Evolutionary conservation across 2,888 invertebrate species (phyloP).

Genomic region (Archaeoteleia sp.): DNA sequence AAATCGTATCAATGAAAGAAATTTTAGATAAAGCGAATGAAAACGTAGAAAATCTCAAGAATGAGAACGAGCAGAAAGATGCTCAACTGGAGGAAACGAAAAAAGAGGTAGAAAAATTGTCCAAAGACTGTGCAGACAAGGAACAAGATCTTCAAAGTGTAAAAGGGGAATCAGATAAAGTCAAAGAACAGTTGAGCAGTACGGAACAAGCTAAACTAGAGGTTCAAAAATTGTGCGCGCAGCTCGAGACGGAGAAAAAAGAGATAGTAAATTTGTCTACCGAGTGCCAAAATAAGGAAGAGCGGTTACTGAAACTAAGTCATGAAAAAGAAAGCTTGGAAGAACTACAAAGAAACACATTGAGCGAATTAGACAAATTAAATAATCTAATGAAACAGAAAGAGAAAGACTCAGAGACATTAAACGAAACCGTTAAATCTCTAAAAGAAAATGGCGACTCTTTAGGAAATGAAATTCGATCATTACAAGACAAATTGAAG

Average conservation of each 20-base stretch:
- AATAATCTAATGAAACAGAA: slow-evolving; percentile 23
- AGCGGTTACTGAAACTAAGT: slow-evolving; percentile 30
- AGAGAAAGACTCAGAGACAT: slow-evolving; percentile 48
- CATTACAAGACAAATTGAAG: slow-evolving; percentile 75
- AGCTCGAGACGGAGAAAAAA: slow-evolving; percentile 56
- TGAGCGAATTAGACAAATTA: slow-evolving; percentile 16
- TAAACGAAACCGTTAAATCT: slow-evolving; percentile 73
- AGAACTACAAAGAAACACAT: slow-evolving; percentile 36
- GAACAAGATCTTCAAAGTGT: slow-evolving; percentile 46
- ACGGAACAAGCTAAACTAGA: slow-evolving; percentile 51
- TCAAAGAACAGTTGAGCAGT: slow-evolving; percentile 53
- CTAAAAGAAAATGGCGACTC: slow-evolving; percentile 71
- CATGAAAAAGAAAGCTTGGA: slow-evolving; percentile 37
- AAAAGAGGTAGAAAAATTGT: slow-evolving; percentile 50
- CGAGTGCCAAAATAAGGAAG: slow-evolving; percentile 40
- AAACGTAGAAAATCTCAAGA: slow-evolving; percentile 49
- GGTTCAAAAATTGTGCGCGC: slow-evolving; percentile 55
- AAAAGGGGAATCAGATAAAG: slow-evolving; percentile 53
- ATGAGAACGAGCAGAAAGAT: slow-evolving; percentile 44
- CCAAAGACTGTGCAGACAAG: slow-evolving; percentile 56
- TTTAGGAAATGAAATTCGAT: slow-evolving; percentile 30
- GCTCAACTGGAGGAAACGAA: slow-evolving; percentile 51
- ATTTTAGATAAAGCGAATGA: slow-evolving; percentile 55
- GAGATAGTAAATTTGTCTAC: slow-evolving; percentile 36
- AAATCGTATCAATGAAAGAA: slow-evolving; percentile 50